These are phyloP conservation scores for Halictus quadricinctus DNA, from an alignment of 2,888 invertebrate genomes.

Conservation along the genomic window DNA sequence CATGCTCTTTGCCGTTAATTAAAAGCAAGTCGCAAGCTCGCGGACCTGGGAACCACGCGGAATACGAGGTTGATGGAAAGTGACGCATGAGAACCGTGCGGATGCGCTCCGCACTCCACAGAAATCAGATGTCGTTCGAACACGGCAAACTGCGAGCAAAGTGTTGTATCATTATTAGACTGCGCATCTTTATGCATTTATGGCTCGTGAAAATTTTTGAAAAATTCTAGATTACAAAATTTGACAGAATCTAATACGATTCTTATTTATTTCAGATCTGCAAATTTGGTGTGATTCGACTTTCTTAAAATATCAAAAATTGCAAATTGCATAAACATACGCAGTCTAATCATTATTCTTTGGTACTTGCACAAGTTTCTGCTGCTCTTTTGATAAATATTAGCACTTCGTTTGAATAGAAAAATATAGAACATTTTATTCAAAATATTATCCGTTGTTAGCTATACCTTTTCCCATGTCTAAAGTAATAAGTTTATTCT, in stretches of 20 bases:
- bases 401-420: neutral
- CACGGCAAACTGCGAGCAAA: neutral
- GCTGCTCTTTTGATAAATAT: neutral
- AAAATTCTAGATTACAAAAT: too few relatives aligned
- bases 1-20: constrained; percentile 53
- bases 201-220: too few relatives aligned
- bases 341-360: neutral
- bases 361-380: neutral
- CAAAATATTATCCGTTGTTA: too few relatives aligned
- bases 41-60: constrained; percentile 68
- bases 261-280: too few relatives aligned
- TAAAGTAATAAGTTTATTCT: too few relatives aligned
- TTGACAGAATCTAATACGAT: too few relatives aligned
- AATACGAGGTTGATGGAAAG: constrained; percentile 66
- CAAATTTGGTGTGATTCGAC: too few relatives aligned
- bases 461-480: too few relatives aligned
- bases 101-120: constrained; percentile 7
- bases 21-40: constrained; percentile 31
- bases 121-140: neutral
- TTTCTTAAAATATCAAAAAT: too few relatives aligned
- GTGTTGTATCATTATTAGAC: neutral
- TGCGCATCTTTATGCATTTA: too few relatives aligned
- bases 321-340: too few relatives aligned
- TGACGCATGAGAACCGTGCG: constrained; percentile 66
- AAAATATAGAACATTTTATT: too few relatives aligned